Evolutionary conservation across 2,888 invertebrate genomes (phyloP).

Genomic region (Fragum sueziense): DNA sequence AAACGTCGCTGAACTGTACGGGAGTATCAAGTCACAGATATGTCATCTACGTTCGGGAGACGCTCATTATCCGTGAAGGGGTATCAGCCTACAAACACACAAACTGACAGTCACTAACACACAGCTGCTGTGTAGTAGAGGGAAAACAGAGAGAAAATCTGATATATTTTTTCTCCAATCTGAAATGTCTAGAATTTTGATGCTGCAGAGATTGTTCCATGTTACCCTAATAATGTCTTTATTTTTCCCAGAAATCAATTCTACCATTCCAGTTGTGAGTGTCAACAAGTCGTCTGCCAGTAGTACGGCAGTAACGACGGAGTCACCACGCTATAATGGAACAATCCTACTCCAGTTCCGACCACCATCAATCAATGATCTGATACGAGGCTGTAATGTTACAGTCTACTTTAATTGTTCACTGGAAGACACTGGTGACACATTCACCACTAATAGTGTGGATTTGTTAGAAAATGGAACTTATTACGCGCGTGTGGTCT

Average conservation of each 20-base stretch:
- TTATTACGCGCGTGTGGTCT: slow-evolving; percentile 45
- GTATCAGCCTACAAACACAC: neutral
- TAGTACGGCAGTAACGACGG: slow-evolving; percentile 22
- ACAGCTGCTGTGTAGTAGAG: neutral
- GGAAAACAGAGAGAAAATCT: neutral
- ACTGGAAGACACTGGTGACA: slow-evolving; percentile 50
- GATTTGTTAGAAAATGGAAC: slow-evolving; percentile 33
- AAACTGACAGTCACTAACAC: neutral
- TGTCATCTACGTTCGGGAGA: neutral
- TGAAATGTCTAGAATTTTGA: slow-evolving; percentile 54
- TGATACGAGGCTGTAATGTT: slow-evolving; percentile 70
- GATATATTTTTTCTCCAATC: slow-evolving; percentile 7
- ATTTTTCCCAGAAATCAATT: slow-evolving; percentile 55
- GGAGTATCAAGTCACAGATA: neutral
- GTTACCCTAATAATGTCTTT: slow-evolving; percentile 56
- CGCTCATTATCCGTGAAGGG: neutral
- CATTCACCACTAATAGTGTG: slow-evolving; percentile 34
- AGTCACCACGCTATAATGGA: slow-evolving; percentile 62
- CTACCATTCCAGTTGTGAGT: slow-evolving; percentile 37
- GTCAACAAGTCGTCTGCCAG: slow-evolving; percentile 57
- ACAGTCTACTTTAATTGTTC: slow-evolving; percentile 75
- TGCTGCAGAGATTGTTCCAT: slow-evolving; percentile 41
- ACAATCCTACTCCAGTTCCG: slow-evolving; percentile 73
- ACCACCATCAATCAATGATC: slow-evolving; percentile 74
- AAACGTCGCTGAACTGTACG: slow-evolving; percentile 1